phyloP scores from a whole-genome alignment of 2,113 vertebrate species.

The Hassar affinis region DNA sequence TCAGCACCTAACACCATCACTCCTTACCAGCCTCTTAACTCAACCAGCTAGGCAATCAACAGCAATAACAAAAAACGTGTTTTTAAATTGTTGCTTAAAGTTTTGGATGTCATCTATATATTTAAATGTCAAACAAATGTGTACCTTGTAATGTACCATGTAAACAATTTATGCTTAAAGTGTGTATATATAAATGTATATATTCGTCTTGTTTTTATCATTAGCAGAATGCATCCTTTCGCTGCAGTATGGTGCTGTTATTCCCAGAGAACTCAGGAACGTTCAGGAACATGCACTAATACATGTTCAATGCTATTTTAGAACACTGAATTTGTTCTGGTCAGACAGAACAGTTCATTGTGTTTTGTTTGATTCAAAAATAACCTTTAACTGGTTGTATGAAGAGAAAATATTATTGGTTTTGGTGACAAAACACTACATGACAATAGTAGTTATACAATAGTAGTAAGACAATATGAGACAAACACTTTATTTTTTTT shows the following conservation, averaged over 20 bases:
- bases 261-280: background rate
- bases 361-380: background rate
- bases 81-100: too few species aligned
- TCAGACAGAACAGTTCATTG: background rate
- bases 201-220: background rate
- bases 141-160: background rate
- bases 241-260: too few species aligned
- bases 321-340: background rate
- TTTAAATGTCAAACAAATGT: background rate
- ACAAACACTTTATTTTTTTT: too few species aligned
- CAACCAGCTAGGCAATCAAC: background rate
- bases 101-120: too few species aligned
- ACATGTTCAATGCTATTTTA: background rate
- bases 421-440: background rate
- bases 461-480: too few species aligned
- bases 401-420: background rate
- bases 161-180: background rate
- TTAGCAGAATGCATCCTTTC: background rate
- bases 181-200: background rate
- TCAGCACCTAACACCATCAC: too few species aligned
- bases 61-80: background rate
- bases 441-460: too few species aligned
- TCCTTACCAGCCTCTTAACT: background rate
- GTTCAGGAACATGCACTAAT: background rate
- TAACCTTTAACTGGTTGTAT: background rate